phyloP scores from a whole-genome alignment of 1,140 invertebrate species.

The Drosophila grimshawi region DNA sequence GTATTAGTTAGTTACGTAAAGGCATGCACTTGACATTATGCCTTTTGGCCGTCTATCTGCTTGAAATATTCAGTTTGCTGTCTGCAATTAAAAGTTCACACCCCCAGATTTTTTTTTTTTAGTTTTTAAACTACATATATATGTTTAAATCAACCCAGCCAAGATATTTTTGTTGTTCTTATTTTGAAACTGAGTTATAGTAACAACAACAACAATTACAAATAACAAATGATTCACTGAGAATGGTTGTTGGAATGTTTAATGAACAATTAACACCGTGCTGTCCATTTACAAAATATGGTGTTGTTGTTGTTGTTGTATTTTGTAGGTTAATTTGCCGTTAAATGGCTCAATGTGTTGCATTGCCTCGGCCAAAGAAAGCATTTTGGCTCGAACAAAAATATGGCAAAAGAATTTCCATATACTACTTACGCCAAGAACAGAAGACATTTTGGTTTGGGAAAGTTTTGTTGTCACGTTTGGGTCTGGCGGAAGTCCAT shows the following conservation, averaged over 20 bases:
- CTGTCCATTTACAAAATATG: constrained; percentile 50
- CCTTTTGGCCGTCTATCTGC: constrained; percentile 29
- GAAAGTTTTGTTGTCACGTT: constrained; percentile 54
- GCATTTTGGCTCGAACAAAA: constrained; percentile 13
- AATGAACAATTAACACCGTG: constrained; percentile 66
- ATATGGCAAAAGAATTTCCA: constrained; percentile 45
- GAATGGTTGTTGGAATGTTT: constrained; percentile 25
- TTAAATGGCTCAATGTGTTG: constrained; percentile 71
- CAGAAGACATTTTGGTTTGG: constrained; percentile 28
- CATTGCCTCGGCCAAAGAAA: constrained; percentile 31
- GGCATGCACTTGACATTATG: constrained; percentile 50
- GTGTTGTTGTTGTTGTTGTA: constrained; percentile 12
- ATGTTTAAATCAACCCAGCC: constrained; percentile 57
- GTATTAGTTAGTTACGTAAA: constrained; percentile 33
- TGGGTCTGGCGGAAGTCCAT: constrained; percentile 47
- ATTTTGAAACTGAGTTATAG: constrained; percentile 6
- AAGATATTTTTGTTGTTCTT: constrained; percentile 26
- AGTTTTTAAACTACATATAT: constrained; percentile 15
- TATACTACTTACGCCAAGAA: constrained; percentile 6
- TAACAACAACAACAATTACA: constrained; percentile 6
- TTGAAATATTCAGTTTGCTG: constrained; percentile 9
- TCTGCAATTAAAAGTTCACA: constrained; percentile 15
- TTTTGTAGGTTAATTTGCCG: constrained; percentile 39
- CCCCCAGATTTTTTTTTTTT: constrained; percentile 15
- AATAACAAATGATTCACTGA: too few relatives aligned